Evolutionary conservation across 2,888 invertebrate species (phyloP), one percentile per base, ranked within the genome.

Genomic region (Lagria hirta): DNA sequence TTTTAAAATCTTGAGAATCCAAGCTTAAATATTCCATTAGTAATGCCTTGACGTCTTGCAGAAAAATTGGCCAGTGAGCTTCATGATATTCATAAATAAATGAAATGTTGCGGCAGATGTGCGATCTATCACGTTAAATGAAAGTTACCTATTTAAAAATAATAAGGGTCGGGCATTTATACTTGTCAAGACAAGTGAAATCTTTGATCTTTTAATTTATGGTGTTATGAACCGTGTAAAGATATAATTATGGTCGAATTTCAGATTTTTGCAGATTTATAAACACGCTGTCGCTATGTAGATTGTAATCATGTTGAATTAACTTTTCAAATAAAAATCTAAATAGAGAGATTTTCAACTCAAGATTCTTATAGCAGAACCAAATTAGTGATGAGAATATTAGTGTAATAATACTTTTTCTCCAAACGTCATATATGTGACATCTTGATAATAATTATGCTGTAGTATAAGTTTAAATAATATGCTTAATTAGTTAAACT

Each of bases 51-150:
- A 52, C 49, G 52, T 49, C 41, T 40, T 35, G 49, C 40, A 43
- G 50, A 55, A 55, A 54, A 56, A 58, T 57, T 50, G 51, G 50
- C 54, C 49, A 38, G 37, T 40, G 29, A 43, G 49, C 41, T 40
- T 51, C 51, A 56, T 58, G 58, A 56, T 60, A 60, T 61, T 58
- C 59, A 55, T 60, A 59, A 61, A 60, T 62, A 61, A 61, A 52
- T 57, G 48, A 57, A 52, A 40, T 43, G 51, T 37, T 27, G 34
- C 33, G 24, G 32, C 41, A 46, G 43, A 30, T 41, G 49, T 46
- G 52, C 43, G 45, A 47, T 57, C 40, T 36, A 52, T 53, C 52
- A 51, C 46, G 32, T 26, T 43, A 45, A 48, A 42, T 30, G 48
- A 44, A 48, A 49, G 42, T 44, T 41, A 27, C 43, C 44, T 48